Evolutionary conservation across 2,888 invertebrate species (phyloP), one percentile per base, ranked within the genome.

Genomic region (Ophion costatus): DNA sequence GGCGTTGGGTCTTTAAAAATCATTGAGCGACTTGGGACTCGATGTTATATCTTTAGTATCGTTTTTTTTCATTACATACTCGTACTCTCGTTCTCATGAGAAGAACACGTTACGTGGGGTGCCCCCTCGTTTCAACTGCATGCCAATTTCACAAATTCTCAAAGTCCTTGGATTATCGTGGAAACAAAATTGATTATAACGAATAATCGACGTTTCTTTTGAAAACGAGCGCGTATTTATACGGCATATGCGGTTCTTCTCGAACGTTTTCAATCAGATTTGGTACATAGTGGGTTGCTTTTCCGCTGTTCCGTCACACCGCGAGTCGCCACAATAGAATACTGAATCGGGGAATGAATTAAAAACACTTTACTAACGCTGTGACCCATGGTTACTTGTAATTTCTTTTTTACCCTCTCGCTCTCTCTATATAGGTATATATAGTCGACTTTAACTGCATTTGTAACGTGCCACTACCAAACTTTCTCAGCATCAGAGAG

Each of bases 321-420:
- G 90, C 89, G 90, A 90, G 88, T 88, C 89, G 81, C 84, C 89
- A 90, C 89, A 90, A 88, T 86, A 89, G 90, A 93, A 93, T 93
- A 93, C 93, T 93, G 93, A 92, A 92, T 92, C 90, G 91, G 93
- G 92, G 91, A 93, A 93, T 93, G 93, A 93, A 88, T 93, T 91
- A 92, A 92, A 84, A 80, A 82, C 80, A 86, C 86, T 80, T 79
- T 78, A 69, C 83, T 86, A 79, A 85, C 85, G 85, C 82, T 86
- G 86, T 82, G 84, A 87, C 80, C 80, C 85, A 86, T 87, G 81
- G 83, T 83, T 79, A 51, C 73, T 67, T 66, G 57, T 81, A 71
- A 45, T 66, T 29, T 63, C 20, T 83, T 76, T 80, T 42, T 73
- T 20, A 56, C 56, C 14, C 56, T 17, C 56, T n/a, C 0, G 6